These are phyloP conservation scores for Neodiprion lecontei DNA, from an alignment of 1,140 invertebrate species.

Conservation along the genomic window DNA sequence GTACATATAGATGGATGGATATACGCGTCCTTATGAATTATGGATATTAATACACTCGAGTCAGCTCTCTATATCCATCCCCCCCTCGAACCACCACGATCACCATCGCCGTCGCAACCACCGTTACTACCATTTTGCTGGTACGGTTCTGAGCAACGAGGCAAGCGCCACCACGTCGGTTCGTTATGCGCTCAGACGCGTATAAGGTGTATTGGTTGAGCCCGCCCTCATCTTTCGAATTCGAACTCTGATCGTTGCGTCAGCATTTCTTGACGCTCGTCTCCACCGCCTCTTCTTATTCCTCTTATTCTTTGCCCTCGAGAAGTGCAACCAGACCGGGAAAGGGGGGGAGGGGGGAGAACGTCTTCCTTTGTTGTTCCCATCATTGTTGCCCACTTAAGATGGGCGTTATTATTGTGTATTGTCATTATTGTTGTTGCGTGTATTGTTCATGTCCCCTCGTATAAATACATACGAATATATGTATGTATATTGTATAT, in stretches of 20 bases:
- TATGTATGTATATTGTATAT: no score
- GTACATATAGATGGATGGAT: no score
- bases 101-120: constrained; percentile 1
- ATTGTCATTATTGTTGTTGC: background rate
- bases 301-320: background rate
- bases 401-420: background rate
- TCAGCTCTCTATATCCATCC: constrained; percentile 16
- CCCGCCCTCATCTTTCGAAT: constrained; percentile 17
- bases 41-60: constrained; percentile 35
- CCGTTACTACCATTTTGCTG: constrained; percentile 4
- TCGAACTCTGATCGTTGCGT: constrained; percentile 13
- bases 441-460: no score
- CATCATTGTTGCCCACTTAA: no score
- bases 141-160: constrained; percentile 4
- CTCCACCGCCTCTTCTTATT: background rate
- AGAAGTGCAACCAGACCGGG: no score
- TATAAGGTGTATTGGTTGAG: background rate
- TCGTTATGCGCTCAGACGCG: background rate
- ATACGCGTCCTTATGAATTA: constrained; percentile 32
- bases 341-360: no score
- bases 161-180: no score
- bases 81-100: constrained; percentile 10
- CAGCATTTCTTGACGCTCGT: constrained; percentile 15
- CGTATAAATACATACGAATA: no score
- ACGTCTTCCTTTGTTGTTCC: no score